Base-by-base conservation (phyloP, 2,113 vertebrate species). In the Apodemus speciosus region DNA sequence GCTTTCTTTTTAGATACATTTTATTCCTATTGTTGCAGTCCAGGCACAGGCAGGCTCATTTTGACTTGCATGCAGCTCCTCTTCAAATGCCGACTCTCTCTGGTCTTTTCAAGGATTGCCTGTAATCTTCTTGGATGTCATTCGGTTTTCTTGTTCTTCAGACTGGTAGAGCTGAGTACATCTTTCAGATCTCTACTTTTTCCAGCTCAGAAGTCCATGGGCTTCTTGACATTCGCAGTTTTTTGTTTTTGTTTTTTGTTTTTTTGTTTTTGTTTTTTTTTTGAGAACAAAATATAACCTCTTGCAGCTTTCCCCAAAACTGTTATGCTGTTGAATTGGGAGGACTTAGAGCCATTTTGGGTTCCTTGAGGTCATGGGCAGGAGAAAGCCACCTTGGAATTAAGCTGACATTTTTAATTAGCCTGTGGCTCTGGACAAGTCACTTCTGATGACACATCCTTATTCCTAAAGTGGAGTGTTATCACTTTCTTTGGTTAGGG, bases 91-190 rank as follows among this genome's bases (percentile, higher is more conserved):
- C 30, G 79, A 23, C 30, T 73, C 49, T 93, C 71, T 88, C 49
- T 21, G 2, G 49, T 35, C 32, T 14, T 68, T 73, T 75, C 49
- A 60, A 94, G 56, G 60, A 43, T 30, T 40, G 14, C 75, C 71
- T 84, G 32, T 49, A 16, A 1, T 81, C 21, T 62, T 60, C 60
- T 10, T 69, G 53, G 69, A 11, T 43, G 10, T 21, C 9, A 1
- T 88, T 93, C 38, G 32, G 18, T 56, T 92, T 94, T 94, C n/a
- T 73, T 46, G 64, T 75, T 72, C 72, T 92, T 68, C 85, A 93
- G 79, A 88, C 46, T 92, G 43, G 23, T 76, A 38, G 60, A 38
- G 43, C 46, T 60, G 35, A 87, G 23, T 46, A 27, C 9, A 3
- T 66, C 40, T 62, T 35, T 71, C 21, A 76, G 66, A 53, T n/a